Evolutionary conservation across 2,113 vertebrate species (phyloP), one percentile per base, ranked within the genome.

Genomic region (Dunckerocampus dactyliophorus): DNA sequence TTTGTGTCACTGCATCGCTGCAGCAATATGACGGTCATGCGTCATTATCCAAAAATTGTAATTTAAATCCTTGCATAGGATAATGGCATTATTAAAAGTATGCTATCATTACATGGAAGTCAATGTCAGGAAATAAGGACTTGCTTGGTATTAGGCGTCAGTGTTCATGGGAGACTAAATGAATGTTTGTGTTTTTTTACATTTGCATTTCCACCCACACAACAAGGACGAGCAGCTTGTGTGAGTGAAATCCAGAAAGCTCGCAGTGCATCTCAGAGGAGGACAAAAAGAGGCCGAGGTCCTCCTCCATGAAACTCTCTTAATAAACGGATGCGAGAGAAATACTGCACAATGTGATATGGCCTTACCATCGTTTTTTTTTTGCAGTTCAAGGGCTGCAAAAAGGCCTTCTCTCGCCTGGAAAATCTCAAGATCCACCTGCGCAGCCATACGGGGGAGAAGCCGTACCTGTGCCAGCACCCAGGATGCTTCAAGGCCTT

Each of bases 381-480:
- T n/a, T 17, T 64, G 17, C 87, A 99, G 97, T 97, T 98, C 68
- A 93, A 97, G 69, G 93, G 96, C 78, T 99, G 97, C 90, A 92
- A 93, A 79, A 99, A 99, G 84, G 96, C 95, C 17, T 99, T 99
- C 86, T 98, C 96, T 51, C 93, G 95, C 15, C 90, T 98, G 6
- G 96, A 99, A 88, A 99, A 99, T 75, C 92, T 99, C 70, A 98
- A 98, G 87, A 99, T 99, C 85, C 97, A 99, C 70, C 87, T 96
- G 71, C 90, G 97, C 53, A 98, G 95, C 79, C 97, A 99, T 80
- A 99, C 97, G 0, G 96, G 97, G 17, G 97, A 99, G 75, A 98
- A 96, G 55, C 97, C 96, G 0, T 99, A 99, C 56, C 69, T 92
- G 31, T 99, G 97, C 84, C 96, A 97, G 71, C 92, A 98, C 63